Evolutionary conservation across 53 echinoderm and acorn worm species (phyloP).

Genomic region (Mesocentrotus franciscanus): DNA sequence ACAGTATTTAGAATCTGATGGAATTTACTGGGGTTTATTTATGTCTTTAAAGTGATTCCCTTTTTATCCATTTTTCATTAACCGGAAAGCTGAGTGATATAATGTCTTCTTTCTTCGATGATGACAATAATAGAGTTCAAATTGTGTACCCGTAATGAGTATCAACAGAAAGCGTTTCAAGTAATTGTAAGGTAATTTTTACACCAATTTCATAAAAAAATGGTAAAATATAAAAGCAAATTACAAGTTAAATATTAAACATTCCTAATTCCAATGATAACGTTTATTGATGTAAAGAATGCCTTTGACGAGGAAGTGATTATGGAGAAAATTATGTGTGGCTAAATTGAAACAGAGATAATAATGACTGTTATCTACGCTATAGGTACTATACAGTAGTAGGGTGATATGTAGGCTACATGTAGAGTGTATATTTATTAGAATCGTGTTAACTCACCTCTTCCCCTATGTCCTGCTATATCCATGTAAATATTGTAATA

Average conservation of each 20-base stretch:
- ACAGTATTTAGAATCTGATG: too few relatives aligned
- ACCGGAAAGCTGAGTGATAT: neutral
- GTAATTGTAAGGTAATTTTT: too few relatives aligned
- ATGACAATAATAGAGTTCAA: too few relatives aligned
- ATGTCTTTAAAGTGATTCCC: neutral
- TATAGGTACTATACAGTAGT: neutral
- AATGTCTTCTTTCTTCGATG: too few relatives aligned
- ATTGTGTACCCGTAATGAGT: too few relatives aligned
- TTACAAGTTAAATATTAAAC: too few relatives aligned
- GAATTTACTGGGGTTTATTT: too few relatives aligned
- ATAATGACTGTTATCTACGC: neutral
- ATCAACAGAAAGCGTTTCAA: too few relatives aligned
- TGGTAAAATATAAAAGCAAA: too few relatives aligned
- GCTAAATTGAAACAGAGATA: neutral
- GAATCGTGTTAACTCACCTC: slow-evolving; percentile 32
- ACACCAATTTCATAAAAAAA: too few relatives aligned
- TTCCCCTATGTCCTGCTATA: slow-evolving; percentile 20
- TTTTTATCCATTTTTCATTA: neutral
- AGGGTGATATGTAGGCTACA: neutral
- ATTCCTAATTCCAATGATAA: too few relatives aligned
- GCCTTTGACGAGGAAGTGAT: neutral
- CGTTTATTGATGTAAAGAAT: neutral
- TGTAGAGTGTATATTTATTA: neutral
- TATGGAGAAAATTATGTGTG: neutral
- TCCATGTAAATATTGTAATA: neutral